These are phyloP conservation scores for Panzeria rudis DNA, from an alignment of 2,888 invertebrate genomes.

Conservation along the genomic window DNA sequence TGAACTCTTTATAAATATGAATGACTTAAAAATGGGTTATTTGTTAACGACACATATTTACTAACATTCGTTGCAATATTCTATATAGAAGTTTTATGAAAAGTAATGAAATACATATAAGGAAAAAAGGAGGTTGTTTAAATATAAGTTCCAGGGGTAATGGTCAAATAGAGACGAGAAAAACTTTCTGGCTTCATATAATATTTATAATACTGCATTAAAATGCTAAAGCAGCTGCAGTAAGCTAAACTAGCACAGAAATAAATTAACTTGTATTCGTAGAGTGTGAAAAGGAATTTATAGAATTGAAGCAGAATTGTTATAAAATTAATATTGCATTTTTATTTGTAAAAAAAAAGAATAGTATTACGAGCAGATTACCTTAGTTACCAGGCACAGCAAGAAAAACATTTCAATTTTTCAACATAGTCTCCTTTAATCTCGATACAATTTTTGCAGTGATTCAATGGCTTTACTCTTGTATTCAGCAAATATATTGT, in stretches of 20 bases:
- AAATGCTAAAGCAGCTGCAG: background rate
- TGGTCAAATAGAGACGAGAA: constrained; percentile 21
- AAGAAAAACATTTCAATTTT: too few species aligned
- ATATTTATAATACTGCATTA: constrained; percentile 55
- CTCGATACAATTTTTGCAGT: background rate
- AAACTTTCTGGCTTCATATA: background rate
- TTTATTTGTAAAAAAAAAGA: background rate
- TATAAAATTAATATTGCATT: background rate
- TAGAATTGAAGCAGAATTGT: background rate
- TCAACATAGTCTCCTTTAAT: background rate
- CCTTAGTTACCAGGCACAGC: background rate
- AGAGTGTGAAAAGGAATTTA: background rate
- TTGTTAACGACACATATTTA: background rate
- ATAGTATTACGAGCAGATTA: too few species aligned
- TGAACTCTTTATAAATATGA: constrained; percentile 66
- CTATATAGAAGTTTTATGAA: background rate
- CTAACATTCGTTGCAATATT: background rate
- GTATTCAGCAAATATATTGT: background rate
- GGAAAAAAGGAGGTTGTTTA: background rate
- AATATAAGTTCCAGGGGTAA: background rate
- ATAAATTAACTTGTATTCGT: background rate
- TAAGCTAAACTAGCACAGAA: background rate
- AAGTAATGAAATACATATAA: constrained; percentile 1
- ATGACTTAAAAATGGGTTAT: constrained; percentile 66
- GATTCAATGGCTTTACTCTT: background rate